Evolutionary conservation across 2,888 invertebrate species (phyloP).

Genomic region (Hecatera dysodea): DNA sequence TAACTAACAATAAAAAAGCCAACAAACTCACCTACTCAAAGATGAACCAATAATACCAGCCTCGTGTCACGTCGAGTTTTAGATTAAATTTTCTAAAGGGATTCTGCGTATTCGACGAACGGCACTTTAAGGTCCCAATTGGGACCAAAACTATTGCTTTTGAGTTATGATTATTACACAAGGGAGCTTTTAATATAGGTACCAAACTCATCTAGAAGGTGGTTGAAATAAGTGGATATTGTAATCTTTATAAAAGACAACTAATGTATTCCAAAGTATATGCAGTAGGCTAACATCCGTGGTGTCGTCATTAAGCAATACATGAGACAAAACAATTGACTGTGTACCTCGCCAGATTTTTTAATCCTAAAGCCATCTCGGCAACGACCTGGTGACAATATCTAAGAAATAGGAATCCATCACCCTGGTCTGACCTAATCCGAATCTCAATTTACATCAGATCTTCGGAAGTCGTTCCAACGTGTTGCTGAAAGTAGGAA

Average conservation of each 20-base stretch:
- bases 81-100: conserved; percentile 36
- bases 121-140: conserved; percentile 21
- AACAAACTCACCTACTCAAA: too few relatives aligned
- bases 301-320: too few relatives aligned
- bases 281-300: background rate
- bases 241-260: conserved; percentile 10
- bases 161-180: conserved; percentile 36
- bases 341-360: background rate
- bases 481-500: background rate
- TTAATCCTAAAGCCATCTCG: background rate
- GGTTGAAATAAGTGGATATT: background rate
- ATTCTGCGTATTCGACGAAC: conserved; percentile 1
- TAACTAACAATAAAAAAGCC: too few relatives aligned
- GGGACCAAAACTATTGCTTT: conserved; percentile 36
- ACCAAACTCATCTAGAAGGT: conserved; percentile 12
- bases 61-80: conserved; percentile 29
- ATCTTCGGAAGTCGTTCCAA: background rate
- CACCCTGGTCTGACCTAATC: background rate
- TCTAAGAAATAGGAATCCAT: background rate
- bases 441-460: background rate
- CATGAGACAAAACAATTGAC: background rate
- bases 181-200: background rate
- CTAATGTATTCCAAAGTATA: too few relatives aligned
- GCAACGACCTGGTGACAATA: background rate
- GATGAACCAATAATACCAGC: background rate